phyloP scores from a whole-genome alignment of 2,888 invertebrate genomes.

The Amphipyra berbera region DNA sequence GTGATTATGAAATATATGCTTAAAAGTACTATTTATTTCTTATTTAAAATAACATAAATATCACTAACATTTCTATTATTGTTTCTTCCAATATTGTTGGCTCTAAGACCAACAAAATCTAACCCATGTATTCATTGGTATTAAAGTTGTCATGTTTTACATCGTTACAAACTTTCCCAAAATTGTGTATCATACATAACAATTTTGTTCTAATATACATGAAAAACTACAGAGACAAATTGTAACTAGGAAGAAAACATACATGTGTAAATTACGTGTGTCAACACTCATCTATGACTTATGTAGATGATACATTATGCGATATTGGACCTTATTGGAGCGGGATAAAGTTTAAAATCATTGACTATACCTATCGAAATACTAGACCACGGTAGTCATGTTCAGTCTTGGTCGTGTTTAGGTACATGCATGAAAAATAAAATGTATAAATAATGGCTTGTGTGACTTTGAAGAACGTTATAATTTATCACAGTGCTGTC shows the following conservation, averaged over 20 bases:
- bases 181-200: too few species aligned
- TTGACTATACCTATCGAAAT: constrained; percentile 5
- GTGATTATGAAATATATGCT: constrained; percentile 62
- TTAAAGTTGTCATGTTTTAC: too few species aligned
- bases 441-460: constrained; percentile 40
- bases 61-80: too few species aligned
- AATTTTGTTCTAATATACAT: not conserved
- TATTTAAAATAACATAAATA: constrained; percentile 4
- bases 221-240: constrained; percentile 24
- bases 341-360: constrained; percentile 4
- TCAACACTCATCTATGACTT: constrained; percentile 15
- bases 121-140: too few species aligned
- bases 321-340: constrained; percentile 8
- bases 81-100: too few species aligned
- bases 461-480: constrained; percentile 39
- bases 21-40: constrained; percentile 28
- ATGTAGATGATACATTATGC: not conserved
- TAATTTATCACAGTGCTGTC: constrained; percentile 44
- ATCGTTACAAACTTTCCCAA: too few species aligned
- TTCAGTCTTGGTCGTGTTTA: constrained; percentile 15
- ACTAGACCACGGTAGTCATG: constrained; percentile 17
- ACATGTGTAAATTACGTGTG: constrained; percentile 37
- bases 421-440: constrained; percentile 17
- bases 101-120: too few species aligned
- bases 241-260: constrained; percentile 27